A percentile compares a stretch with the other conserved stretches of the same genome.
phyloP scores from a whole-genome alignment of 2,113 vertebrate genomes.

The zebrafish (Danio rerio) region DNA sequence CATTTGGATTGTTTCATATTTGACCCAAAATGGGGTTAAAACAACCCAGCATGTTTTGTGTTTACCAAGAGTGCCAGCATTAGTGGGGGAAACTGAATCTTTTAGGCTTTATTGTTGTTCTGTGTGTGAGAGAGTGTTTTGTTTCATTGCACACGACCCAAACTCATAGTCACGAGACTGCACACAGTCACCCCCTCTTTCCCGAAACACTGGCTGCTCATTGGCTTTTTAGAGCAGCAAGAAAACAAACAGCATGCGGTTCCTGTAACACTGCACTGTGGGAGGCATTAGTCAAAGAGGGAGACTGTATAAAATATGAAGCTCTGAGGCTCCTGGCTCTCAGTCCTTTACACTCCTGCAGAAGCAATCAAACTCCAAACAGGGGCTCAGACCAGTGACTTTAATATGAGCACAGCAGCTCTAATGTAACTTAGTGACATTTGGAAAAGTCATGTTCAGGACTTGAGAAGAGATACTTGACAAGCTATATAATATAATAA shows the following conservation, averaged over 20 bases:
- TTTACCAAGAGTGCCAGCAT: no score
- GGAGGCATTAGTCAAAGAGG: constrained; percentile 36
- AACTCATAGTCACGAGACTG: constrained; percentile 25
- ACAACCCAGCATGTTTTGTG: no score
- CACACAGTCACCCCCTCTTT: background rate
- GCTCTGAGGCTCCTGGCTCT: background rate
- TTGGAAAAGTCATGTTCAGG: constrained; percentile 7
- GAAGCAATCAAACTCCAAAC: constrained; percentile 16
- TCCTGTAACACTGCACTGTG: constrained; percentile 20
- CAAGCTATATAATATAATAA: background rate
- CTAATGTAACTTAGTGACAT: background rate
- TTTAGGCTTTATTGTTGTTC: background rate
- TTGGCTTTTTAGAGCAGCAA: constrained; percentile 25
- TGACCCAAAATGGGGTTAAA: no score
- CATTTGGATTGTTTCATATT: no score
- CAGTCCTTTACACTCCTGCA: constrained; percentile 8
- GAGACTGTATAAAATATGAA: constrained; percentile 22
- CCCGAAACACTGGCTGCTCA: background rate
- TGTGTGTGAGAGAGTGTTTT: background rate
- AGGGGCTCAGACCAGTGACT: background rate
- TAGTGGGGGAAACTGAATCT: background rate
- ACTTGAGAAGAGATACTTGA: no score
- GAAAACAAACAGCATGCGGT: constrained; percentile 16
- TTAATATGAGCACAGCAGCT: constrained; percentile 7
- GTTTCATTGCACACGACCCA: constrained; percentile 19